phyloP scores from a whole-genome alignment of 2,888 invertebrate genomes.

The Sympetrum striolatum region DNA sequence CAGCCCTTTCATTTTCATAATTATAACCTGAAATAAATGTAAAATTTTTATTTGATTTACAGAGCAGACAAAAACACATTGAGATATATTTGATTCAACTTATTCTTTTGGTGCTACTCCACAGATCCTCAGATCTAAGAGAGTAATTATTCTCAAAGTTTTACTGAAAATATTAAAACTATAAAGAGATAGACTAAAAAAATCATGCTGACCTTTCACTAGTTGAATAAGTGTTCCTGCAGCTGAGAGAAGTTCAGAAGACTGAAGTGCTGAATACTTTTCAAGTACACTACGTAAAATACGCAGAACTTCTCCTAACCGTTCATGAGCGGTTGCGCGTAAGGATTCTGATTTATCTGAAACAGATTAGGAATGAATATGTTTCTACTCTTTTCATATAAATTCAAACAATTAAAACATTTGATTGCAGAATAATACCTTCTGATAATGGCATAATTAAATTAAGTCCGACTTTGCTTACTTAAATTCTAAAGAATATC shows the following conservation, averaged over 20 bases:
- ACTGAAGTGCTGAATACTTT: slow-evolving; percentile 60
- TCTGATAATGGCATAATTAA: too few species aligned
- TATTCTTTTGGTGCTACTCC: too few species aligned
- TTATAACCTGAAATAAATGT: slow-evolving; percentile 56
- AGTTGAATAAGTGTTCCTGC: slow-evolving; percentile 60
- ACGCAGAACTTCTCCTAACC: slow-evolving; percentile 60
- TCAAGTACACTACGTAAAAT: slow-evolving; percentile 60
- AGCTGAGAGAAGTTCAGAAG: slow-evolving; percentile 60
- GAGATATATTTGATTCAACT: too few species aligned
- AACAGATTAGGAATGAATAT: slow-evolving; percentile 44
- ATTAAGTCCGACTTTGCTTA: too few species aligned
- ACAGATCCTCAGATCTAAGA: too few species aligned
- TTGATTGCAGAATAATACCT: too few species aligned
- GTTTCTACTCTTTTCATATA: too few species aligned
- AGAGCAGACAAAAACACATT: too few species aligned
- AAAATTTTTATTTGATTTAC: background rate
- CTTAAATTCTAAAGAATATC: too few species aligned
- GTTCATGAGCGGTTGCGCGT: slow-evolving; percentile 59
- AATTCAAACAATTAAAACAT: too few species aligned
- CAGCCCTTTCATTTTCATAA: slow-evolving; percentile 57
- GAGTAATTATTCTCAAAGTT: background rate
- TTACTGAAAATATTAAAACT: background rate
- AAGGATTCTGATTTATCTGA: slow-evolving; percentile 53
- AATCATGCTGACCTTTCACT: slow-evolving; percentile 58
- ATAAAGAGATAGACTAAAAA: background rate